Evolutionary conservation across 2,888 invertebrate genomes (phyloP), one percentile per base, ranked within the genome.

Genomic region (Dolomedes plantarius): DNA sequence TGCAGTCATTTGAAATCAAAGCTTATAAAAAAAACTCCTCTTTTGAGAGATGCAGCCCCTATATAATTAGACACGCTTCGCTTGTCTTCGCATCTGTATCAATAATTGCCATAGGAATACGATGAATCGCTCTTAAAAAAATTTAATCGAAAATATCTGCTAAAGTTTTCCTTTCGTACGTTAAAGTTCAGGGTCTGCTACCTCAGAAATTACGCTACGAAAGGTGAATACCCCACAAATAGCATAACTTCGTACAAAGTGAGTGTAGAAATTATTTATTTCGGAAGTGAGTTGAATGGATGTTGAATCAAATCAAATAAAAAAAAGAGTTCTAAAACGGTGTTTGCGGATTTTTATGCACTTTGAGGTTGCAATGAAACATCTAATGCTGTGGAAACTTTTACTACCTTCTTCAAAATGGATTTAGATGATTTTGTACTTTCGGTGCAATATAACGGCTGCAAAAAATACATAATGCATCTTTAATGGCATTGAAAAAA

Each of bases 21-120:
- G 27, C 28, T n/a, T 81, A 69, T 64, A 82, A 75, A 69, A 75
- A 82, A 69, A 69, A 29, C 31, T 32, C 64, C 41, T 65, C 6
- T 64, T 75, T 82, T 69, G 19, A n/a, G 41, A 41, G 41, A 23
- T 67, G 23, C 67, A 62, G 31, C 56, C 56, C 56, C 27, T 64
- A 29, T 19, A 36, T 72, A 76, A 83, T 83, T 76, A 77, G 82
- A 11, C 50, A 76, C 72, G 82, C 69, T 72, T 50, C 46, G 62
- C 32, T 65, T 19, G 29, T 7, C 46, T 83, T 83, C 46, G 1
- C 50, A 31, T 65, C 64, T 77, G 46, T 28, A 23, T 32, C 76
- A 65, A 67, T 81, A 75, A 81, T 76, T 67, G 65, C 64, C 23
- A 56, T 23, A 23, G 56, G 23, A 16, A 6, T 16, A 56, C 23